These are phyloP conservation scores for Noctua janthe DNA, from an alignment of 2,888 invertebrate species.

Conservation along the genomic window DNA sequence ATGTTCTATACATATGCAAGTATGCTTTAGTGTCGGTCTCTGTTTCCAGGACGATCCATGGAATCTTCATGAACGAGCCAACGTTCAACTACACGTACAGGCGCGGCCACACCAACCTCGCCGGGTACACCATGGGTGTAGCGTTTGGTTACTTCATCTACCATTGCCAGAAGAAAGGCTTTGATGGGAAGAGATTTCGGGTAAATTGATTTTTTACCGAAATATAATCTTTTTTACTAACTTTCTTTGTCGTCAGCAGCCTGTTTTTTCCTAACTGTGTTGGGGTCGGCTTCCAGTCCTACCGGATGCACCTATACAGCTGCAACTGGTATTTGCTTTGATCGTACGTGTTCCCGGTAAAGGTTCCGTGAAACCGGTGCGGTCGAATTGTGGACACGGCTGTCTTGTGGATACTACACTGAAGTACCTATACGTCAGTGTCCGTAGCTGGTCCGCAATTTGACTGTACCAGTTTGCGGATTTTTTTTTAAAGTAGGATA, in stretches of 20 bases:
- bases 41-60: constrained; percentile 60
- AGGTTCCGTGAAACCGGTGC: neutral
- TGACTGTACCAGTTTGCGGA: neutral
- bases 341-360: neutral
- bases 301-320: neutral
- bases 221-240: neutral
- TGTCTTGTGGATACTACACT: neutral
- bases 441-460: too few relatives aligned
- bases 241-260: neutral
- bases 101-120: constrained; percentile 77
- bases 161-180: constrained; percentile 65
- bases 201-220: constrained; percentile 6
- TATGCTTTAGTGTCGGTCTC: neutral
- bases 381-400: neutral
- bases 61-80: constrained; percentile 60
- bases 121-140: constrained; percentile 74
- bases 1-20: neutral
- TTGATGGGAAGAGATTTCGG: constrained; percentile 7
- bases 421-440: neutral
- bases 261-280: neutral
- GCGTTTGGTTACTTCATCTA: constrained; percentile 72
- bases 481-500: neutral
- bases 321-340: neutral
- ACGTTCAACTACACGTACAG: constrained; percentile 75
- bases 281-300: neutral